These are phyloP conservation scores for Lutjanus argentimaculatus DNA, from an alignment of 2,797 vertebrate species.

Conservation along the genomic window DNA sequence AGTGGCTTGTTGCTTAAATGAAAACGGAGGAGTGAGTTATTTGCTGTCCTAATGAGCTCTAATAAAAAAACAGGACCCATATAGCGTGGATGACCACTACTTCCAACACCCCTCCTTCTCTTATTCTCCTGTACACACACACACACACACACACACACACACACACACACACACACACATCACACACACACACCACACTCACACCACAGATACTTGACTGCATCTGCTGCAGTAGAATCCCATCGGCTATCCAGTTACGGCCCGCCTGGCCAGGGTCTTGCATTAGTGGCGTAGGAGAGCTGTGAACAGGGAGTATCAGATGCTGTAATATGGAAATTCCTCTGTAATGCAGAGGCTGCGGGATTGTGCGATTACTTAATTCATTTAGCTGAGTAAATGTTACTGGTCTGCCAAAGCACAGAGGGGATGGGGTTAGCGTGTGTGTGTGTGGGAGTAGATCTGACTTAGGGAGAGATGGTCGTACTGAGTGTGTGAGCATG, in stretches of 20 bases:
- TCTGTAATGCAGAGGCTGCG: conserved; percentile 87
- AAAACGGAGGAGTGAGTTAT: conserved; percentile 83
- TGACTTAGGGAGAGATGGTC: conserved; percentile 80
- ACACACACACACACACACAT: conserved; percentile 16
- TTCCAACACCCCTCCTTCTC: conserved; percentile 20
- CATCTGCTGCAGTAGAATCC: conserved; percentile 89
- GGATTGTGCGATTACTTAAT: conserved; percentile 90
- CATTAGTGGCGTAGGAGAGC: conserved; percentile 85
- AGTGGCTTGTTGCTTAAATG: conserved; percentile 84
- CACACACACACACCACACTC: neutral
- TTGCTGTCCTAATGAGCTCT: conserved; percentile 89
- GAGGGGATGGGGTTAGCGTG: conserved; percentile 31
- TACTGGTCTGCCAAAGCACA: conserved; percentile 83
- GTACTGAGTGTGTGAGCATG: conserved; percentile 34
- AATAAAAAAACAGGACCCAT: conserved; percentile 87
- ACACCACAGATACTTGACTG: too few species aligned
- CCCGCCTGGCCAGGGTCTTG: conserved; percentile 84
- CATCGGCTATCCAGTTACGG: conserved; percentile 90
- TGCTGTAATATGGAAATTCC: conserved; percentile 93
- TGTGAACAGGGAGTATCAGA: conserved; percentile 91
- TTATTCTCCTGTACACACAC: conserved; percentile 19
- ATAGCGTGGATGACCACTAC: conserved; percentile 72
- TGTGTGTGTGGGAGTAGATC: conserved; percentile 25
- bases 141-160: conserved; percentile 40
- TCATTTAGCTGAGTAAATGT: conserved; percentile 87